Evolutionary conservation across 2,113 vertebrate species (phyloP).

Genomic region (Eupsittula cactorum): DNA sequence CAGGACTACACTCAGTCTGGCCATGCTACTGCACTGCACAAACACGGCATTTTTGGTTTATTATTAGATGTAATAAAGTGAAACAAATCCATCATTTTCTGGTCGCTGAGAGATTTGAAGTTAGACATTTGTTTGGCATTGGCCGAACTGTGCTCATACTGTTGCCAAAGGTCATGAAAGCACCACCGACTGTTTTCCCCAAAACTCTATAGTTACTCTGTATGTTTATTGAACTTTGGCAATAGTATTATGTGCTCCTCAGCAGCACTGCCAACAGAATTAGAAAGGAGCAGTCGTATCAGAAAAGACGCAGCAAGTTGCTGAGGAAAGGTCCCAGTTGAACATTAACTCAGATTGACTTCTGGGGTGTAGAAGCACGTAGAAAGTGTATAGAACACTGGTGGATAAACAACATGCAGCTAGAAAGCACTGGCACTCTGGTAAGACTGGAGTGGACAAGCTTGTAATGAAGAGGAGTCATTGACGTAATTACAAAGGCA

Average conservation of each 20-base stretch:
- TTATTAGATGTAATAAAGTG: constrained; percentile 35
- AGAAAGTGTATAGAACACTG: neutral
- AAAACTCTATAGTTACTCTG: constrained; percentile 46
- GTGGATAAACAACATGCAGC: constrained; percentile 32
- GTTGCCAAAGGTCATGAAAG: constrained; percentile 42
- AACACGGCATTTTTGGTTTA: constrained; percentile 16
- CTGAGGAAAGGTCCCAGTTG: constrained; percentile 32
- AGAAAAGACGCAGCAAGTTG: constrained; percentile 30
- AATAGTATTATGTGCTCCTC: constrained; percentile 16
- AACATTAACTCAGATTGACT: constrained; percentile 62
- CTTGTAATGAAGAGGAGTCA: neutral
- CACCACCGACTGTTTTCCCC: neutral
- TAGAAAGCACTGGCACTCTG: neutral
- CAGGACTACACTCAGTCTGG: neutral
- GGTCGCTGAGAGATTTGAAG: constrained; percentile 9
- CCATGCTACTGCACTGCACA: neutral
- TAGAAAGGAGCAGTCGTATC: constrained; percentile 26
- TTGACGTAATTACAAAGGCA: constrained; percentile 48
- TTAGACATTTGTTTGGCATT: constrained; percentile 37
- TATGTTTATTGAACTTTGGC: constrained; percentile 50
- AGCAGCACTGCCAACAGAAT: constrained; percentile 35
- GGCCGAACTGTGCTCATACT: neutral
- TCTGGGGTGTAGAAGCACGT: constrained; percentile 4
- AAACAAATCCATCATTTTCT: constrained; percentile 33
- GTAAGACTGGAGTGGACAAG: neutral